Base-by-base conservation (phyloP, 1,140 invertebrate species). In the Drosophila parvula region DNA sequence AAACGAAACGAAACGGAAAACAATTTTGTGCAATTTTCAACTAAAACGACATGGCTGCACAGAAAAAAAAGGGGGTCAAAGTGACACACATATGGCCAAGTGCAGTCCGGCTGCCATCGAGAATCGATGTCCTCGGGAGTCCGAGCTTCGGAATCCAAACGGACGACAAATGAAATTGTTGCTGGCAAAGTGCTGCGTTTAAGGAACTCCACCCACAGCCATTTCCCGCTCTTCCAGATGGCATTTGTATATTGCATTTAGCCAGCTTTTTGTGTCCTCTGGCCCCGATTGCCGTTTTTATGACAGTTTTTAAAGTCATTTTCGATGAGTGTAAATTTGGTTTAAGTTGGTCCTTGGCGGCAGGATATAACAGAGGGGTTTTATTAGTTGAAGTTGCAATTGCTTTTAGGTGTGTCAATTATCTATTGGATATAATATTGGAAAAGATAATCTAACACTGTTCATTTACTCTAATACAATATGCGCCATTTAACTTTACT, bases 1-100 rank as follows among this genome's bases (percentile, higher is more conserved):
- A 80, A 84, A 76, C 79, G 81, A 79, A 69, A 82, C 76, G 82
- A 85, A 85, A 85, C 76, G 83, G 82, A 85, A 88, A 85, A 85
- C 82, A 85, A 85, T 85, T 88, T 88, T 85, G 61, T 85, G 83
- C 82, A 85, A 85, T 85, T 85, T 85, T 62, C 51, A 55, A 79
- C 81, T 85, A 79, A 88, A 85, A 85, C 79, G 82, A 78, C 68
- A 86, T 53, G 64, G 22, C 28, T 51, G 45, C 43, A 22, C 28
- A 30, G 47, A 27, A n/a, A 16, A 50, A 40, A 43, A 9, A 1
- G 28, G 22, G 48, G 41, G 59, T 64, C 74, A 74, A 40, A 80
- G 43, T 81, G 79, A 79, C 82, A 86, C 79, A 85, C 69, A 85
- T 78, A 70, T 81, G 53, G 62, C 47, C 57, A 57, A 51, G 45